Conservation (phyloP, 2,113 vertebrate species). For the Corynorhinus townsendii region DNA sequence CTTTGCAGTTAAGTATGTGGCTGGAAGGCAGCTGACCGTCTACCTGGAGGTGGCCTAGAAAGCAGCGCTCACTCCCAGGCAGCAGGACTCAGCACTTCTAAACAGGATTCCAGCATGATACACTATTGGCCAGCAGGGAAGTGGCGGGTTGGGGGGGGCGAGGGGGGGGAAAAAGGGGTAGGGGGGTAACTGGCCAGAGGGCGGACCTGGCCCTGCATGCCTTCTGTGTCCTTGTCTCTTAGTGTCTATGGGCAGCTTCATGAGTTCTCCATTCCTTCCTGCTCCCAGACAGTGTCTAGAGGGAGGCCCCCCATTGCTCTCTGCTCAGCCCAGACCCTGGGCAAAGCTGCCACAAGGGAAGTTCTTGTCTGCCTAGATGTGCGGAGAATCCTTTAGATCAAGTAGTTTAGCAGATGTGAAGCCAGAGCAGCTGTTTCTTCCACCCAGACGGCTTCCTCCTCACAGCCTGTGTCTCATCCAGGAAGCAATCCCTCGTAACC, state of each 20-base stretch:
- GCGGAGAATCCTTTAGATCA: not conserved
- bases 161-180: no score
- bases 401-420: not conserved
- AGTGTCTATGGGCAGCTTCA: not conserved
- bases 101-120: not conserved
- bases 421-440: not conserved
- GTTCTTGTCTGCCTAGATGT: not conserved
- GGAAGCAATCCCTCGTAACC: not conserved
- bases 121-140: not conserved
- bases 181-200: accelerated
- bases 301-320: not conserved
- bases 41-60: not conserved
- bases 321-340: not conserved
- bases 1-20: accelerated
- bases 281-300: not conserved
- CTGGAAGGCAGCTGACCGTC: not conserved
- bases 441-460: not conserved
- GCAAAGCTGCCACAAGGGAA: not conserved
- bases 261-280: not conserved
- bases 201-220: not conserved
- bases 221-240: not conserved
- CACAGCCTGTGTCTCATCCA: not conserved
- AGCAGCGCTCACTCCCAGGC: no score
- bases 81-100: not conserved
- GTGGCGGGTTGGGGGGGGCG: no score